phyloP scores from a whole-genome alignment of 1,140 invertebrate genomes.

The Marisa cornuarietis region DNA sequence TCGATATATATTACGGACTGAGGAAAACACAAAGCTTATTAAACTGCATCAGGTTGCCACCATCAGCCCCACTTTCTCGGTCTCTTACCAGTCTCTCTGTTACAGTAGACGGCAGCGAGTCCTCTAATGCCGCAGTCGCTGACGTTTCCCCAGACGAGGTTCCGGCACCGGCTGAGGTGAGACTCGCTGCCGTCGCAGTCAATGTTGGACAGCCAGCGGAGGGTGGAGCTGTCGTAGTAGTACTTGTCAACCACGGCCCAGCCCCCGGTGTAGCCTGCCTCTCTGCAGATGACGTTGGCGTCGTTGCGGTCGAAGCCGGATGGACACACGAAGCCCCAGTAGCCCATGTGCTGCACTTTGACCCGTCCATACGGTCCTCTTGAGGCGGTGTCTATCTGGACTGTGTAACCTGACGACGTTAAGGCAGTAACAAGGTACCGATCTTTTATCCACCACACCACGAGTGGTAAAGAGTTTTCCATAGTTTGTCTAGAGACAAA shows the following conservation, averaged over 20 bases:
- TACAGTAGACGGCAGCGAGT: background rate
- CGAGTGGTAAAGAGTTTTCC: no score
- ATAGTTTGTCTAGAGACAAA: no score
- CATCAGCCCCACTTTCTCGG: no score
- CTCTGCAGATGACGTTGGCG: slow-evolving; percentile 45
- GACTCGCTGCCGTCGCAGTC: background rate
- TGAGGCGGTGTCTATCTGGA: background rate
- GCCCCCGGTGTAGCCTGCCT: slow-evolving; percentile 39
- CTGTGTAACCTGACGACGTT: background rate
- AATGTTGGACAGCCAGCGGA: slow-evolving; percentile 15
- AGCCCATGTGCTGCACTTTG: slow-evolving; percentile 33
- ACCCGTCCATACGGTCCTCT: slow-evolving; percentile 30
- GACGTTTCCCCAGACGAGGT: slow-evolving; percentile 1
- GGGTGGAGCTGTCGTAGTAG: background rate
- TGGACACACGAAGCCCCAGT: slow-evolving; percentile 42
- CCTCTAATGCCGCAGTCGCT: background rate
- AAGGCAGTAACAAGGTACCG: no score
- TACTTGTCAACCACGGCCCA: slow-evolving; percentile 22
- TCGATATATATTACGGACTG: no score
- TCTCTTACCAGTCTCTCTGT: background rate
- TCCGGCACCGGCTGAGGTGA: background rate
- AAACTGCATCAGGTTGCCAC: no score
- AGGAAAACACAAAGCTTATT: no score
- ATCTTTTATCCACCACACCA: no score
- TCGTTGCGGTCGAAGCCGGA: slow-evolving; percentile 30